phyloP scores from a whole-genome alignment of 2,113 vertebrate genomes.

The Porphyrio hochstetteri region DNA sequence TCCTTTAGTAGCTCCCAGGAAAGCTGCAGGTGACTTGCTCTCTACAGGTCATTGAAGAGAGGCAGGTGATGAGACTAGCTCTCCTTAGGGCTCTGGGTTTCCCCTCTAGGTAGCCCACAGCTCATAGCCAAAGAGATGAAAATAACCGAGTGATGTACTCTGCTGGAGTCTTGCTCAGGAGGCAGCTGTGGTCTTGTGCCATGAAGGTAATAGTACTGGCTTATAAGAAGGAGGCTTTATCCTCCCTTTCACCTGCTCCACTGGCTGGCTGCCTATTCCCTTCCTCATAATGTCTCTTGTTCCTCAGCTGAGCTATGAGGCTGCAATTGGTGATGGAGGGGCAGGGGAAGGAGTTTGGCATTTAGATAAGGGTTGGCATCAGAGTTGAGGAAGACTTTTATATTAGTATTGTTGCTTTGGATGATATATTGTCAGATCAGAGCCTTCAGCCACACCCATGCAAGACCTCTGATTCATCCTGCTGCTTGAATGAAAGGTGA shows the following conservation, averaged over 20 bases:
- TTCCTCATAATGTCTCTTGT: not conserved
- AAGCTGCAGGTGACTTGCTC: not conserved
- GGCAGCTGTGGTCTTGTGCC: not conserved
- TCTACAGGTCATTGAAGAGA: not conserved
- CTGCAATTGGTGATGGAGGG: not conserved
- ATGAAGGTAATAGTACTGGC: not conserved
- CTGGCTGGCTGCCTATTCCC: not conserved
- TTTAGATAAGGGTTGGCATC: not conserved
- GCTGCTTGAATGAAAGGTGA: not conserved
- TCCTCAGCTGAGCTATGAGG: not conserved
- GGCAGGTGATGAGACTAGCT: not conserved
- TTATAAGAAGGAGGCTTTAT: not conserved
- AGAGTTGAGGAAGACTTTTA: not conserved
- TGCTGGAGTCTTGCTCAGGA: not conserved
- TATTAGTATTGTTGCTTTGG: not conserved
- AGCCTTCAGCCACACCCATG: not conserved
- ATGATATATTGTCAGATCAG: not conserved
- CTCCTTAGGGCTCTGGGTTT: not conserved
- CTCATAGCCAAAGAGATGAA: not conserved
- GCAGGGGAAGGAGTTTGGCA: not conserved
- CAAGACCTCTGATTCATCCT: not conserved
- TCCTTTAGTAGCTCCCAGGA: not conserved
- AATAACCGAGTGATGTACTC: not conserved
- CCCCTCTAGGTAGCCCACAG: accelerated
- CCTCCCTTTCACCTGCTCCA: not conserved